Percentiles rank a stretch among this genome's conserved stretches.
These are phyloP conservation scores for Cranoglanis bouderius DNA, from an alignment of 2,113 vertebrate genomes.

Conservation along the genomic window DNA sequence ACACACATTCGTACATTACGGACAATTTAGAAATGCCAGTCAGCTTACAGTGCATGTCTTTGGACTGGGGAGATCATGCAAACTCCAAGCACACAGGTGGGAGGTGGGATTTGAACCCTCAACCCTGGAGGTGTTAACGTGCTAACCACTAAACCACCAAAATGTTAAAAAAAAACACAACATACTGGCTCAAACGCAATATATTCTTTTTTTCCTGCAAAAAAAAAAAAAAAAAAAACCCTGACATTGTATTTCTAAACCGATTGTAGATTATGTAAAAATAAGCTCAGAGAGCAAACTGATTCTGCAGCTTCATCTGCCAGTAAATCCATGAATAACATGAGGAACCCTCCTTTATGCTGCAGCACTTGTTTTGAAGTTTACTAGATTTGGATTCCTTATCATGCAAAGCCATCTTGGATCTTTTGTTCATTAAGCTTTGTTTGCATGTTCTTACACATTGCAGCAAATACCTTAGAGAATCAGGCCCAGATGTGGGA, in stretches of 20 bases:
- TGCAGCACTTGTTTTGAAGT: conserved; percentile 62
- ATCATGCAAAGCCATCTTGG: conserved; percentile 52
- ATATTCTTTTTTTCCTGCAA: background rate
- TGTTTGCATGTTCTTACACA: conserved; percentile 65
- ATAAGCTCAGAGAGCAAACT: background rate
- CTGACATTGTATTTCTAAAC: background rate
- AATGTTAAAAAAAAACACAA: background rate
- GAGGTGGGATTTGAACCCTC: too few relatives aligned
- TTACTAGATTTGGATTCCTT: conserved; percentile 57
- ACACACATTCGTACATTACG: too few relatives aligned
- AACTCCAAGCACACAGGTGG: too few relatives aligned
- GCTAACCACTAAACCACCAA: too few relatives aligned
- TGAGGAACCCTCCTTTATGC: conserved; percentile 4
- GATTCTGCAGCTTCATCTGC: background rate
- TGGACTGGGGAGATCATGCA: too few relatives aligned
- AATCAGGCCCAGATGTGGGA: conserved; percentile 70
- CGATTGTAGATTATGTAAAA: background rate
- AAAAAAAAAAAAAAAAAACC: too few relatives aligned
- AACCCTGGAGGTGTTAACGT: too few relatives aligned
- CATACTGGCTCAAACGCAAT: background rate
- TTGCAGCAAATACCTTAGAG: conserved; percentile 64
- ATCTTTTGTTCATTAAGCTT: conserved; percentile 60
- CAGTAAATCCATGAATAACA: background rate
- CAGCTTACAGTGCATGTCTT: too few relatives aligned
- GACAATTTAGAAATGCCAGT: too few relatives aligned